Conservation (phyloP, 2,888 invertebrate genomes). For the Brachyopa scutellaris region DNA sequence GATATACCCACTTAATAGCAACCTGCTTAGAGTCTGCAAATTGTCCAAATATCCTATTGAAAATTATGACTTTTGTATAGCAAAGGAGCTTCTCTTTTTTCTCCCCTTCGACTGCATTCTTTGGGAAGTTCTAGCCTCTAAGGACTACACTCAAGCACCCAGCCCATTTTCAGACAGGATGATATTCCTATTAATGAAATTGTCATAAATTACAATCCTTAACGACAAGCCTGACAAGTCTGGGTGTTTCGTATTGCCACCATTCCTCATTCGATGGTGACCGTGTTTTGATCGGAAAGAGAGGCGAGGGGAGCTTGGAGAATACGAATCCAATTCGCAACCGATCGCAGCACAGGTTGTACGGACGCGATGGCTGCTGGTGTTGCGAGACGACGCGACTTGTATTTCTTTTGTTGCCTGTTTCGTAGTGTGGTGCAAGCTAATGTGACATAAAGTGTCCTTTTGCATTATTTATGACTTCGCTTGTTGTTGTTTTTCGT, state of each 20-base stretch:
- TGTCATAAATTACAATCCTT: slow-evolving; percentile 66
- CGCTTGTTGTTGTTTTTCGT: background rate
- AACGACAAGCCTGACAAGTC: too few relatives aligned
- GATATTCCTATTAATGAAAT: slow-evolving; percentile 65
- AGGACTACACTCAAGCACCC: background rate
- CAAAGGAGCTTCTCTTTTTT: slow-evolving; percentile 29
- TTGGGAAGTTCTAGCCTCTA: background rate
- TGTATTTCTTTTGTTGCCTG: slow-evolving; percentile 7
- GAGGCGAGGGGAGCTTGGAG: slow-evolving; percentile 2
- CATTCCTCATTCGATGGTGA: slow-evolving; percentile 14
- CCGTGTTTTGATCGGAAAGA: too few relatives aligned
- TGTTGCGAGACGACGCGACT: slow-evolving; percentile 17
- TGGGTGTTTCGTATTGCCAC: slow-evolving; percentile 65
- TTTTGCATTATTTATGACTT: slow-evolving; percentile 67
- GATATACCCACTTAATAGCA: slow-evolving; percentile 25
- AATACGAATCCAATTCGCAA: slow-evolving; percentile 37
- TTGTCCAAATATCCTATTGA: slow-evolving; percentile 53
- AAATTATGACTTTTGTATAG: slow-evolving; percentile 48
- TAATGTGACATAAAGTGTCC: slow-evolving; percentile 67
- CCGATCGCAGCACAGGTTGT: slow-evolving; percentile 52
- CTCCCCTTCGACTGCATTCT: background rate
- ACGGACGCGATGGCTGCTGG: slow-evolving; percentile 14
- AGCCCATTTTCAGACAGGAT: slow-evolving; percentile 18
- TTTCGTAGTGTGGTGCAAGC: slow-evolving; percentile 49
- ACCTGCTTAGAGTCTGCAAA: slow-evolving; percentile 8